Evolutionary conservation across 2,888 invertebrate genomes (phyloP).

Genomic region (Eudasyphora cyanicolor): DNA sequence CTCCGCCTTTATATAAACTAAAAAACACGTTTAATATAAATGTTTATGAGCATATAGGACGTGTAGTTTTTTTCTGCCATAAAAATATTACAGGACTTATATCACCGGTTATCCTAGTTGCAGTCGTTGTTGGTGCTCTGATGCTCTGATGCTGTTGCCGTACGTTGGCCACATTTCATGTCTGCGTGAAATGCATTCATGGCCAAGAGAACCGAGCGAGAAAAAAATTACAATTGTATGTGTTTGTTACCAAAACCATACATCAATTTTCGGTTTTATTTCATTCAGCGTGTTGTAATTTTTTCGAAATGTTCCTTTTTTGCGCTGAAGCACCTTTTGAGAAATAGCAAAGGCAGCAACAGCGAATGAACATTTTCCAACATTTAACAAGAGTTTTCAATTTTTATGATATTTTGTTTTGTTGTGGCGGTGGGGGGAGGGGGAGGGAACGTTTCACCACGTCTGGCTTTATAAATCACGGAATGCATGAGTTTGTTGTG

Average conservation of each 20-base stretch:
- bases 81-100: conserved; percentile 20
- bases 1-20: neutral
- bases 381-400: conserved; percentile 45
- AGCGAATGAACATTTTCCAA: neutral
- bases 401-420: conserved; percentile 46
- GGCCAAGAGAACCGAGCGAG: neutral
- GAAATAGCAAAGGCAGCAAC: conserved; percentile 2
- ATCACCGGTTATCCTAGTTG: neutral
- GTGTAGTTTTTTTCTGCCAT: conserved; percentile 30
- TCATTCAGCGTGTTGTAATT: neutral
- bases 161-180: neutral
- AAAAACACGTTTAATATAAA: conserved; percentile 41
- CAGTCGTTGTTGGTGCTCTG: neutral
- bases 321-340: neutral
- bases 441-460: conserved; percentile 9
- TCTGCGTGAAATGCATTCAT: neutral
- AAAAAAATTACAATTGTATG: conserved; percentile 31
- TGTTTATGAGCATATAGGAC: conserved; percentile 35
- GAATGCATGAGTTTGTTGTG: neutral
- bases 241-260: conserved; percentile 43
- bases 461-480: conserved; percentile 40
- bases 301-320: neutral
- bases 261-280: conserved; percentile 44
- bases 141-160: neutral
- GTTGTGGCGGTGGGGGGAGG: neutral